Conservation (phyloP, 1,140 invertebrate species). For the Scaptomyza montana region DNA sequence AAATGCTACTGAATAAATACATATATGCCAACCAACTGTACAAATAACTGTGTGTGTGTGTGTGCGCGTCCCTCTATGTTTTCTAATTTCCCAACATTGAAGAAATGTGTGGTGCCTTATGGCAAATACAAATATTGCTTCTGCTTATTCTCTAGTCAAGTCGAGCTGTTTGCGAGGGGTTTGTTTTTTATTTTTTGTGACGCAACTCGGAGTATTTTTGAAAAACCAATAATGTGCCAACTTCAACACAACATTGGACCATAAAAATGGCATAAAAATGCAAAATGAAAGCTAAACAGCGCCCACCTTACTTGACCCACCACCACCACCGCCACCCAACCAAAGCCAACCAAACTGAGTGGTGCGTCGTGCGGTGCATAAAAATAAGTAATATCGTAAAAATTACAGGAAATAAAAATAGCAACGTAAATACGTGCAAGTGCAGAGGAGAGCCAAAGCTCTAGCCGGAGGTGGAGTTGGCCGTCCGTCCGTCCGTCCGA, state of each 20-base stretch:
- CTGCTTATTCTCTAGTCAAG: background rate
- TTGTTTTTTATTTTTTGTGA: conserved; percentile 56
- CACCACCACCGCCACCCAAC: background rate
- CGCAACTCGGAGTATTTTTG: conserved; percentile 56
- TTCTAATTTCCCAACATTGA: conserved; percentile 19
- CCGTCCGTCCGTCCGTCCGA: too few species aligned
- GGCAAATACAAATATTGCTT: conserved; percentile 31
- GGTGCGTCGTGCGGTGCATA: conserved; percentile 72
- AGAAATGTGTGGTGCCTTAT: conserved; percentile 14
- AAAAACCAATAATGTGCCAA: conserved; percentile 73
- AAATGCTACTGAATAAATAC: conserved; percentile 68
- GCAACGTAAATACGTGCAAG: conserved; percentile 80
- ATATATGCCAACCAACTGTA: conserved; percentile 61
- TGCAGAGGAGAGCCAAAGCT: conserved; percentile 45
- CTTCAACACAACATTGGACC: conserved; percentile 37
- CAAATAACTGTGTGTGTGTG: too few species aligned
- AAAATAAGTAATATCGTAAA: conserved; percentile 82
- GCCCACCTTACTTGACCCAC: conserved; percentile 32
- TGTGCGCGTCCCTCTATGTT: conserved; percentile 14
- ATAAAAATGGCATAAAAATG: conserved; percentile 76
- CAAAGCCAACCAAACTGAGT: conserved; percentile 6
- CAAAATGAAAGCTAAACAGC: conserved; percentile 76
- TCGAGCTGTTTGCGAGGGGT: conserved; percentile 1
- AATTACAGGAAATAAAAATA: conserved; percentile 82
- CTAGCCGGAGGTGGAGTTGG: conserved; percentile 3